A percentile compares a stretch with the other conserved stretches of the same genome.
These are phyloP conservation scores for Delphinus delphis DNA, from an alignment of 2,113 vertebrate species.

Conservation along the genomic window DNA sequence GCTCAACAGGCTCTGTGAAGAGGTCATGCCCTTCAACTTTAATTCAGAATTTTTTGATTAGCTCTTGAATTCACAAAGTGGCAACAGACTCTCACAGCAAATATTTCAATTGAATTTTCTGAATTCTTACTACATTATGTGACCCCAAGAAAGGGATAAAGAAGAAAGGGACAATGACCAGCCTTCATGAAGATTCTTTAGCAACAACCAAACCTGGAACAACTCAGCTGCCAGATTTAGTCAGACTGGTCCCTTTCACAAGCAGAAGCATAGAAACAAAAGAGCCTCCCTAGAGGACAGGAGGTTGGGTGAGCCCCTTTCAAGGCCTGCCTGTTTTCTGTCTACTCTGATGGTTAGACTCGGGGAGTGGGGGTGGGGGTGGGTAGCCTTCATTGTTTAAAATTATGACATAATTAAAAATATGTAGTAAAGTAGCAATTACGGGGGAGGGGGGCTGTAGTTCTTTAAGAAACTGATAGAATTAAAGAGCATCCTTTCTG, in stretches of 20 bases:
- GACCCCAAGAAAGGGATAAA: neutral
- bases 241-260: too few species aligned
- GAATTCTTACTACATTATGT: neutral
- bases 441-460: neutral
- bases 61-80: neutral
- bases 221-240: neutral
- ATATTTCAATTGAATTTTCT: neutral
- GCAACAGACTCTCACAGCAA: neutral
- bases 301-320: neutral
- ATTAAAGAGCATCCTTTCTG: neutral
- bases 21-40: neutral
- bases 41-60: neutral
- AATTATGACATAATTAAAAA: neutral
- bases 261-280: neutral
- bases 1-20: neutral
- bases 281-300: neutral
- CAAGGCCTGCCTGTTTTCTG: neutral
- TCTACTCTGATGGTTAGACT: neutral
- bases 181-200: neutral
- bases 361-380: too few species aligned
- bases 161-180: neutral
- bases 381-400: neutral
- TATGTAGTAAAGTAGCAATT: neutral
- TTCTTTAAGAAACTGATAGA: neutral
- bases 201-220: neutral